Conservation (phyloP, 2,888 invertebrate genomes). For the Ceraclea dissimilis region DNA sequence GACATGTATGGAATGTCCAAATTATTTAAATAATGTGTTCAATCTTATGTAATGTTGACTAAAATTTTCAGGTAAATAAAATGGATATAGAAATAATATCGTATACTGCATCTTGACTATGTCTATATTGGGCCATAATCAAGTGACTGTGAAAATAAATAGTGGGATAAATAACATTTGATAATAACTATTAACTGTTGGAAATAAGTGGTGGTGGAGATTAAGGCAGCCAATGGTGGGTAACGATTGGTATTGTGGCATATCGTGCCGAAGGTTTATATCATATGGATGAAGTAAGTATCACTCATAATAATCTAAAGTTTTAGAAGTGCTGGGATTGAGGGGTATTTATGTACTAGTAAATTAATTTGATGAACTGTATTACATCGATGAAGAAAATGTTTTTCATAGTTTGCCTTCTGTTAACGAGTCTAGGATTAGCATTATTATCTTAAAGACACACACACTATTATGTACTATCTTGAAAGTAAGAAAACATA, state of each 20-base stretch:
- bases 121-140: slow-evolving; percentile 8
- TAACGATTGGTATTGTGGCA: slow-evolving; percentile 5
- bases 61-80: not conserved
- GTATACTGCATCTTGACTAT: slow-evolving; percentile 2
- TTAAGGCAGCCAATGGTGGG: not conserved
- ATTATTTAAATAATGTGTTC: no score
- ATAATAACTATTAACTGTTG: not conserved
- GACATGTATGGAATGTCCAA: no score
- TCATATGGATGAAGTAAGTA: slow-evolving; percentile 22
- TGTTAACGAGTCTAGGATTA: no score
- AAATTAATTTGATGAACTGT: no score
- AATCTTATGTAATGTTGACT: no score
- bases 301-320: not conserved
- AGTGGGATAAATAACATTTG: not conserved
- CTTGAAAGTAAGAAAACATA: no score
- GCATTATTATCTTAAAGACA: no score
- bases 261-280: slow-evolving; percentile 2
- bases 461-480: no score
- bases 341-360: no score
- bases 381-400: no score
- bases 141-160: slow-evolving; percentile 10
- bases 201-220: slow-evolving; percentile 1
- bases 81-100: not conserved
- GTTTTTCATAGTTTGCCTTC: no score
- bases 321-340: not conserved